These are phyloP conservation scores for Sturnira hondurensis DNA, from an alignment of 2,113 vertebrate species.

Conservation along the genomic window DNA sequence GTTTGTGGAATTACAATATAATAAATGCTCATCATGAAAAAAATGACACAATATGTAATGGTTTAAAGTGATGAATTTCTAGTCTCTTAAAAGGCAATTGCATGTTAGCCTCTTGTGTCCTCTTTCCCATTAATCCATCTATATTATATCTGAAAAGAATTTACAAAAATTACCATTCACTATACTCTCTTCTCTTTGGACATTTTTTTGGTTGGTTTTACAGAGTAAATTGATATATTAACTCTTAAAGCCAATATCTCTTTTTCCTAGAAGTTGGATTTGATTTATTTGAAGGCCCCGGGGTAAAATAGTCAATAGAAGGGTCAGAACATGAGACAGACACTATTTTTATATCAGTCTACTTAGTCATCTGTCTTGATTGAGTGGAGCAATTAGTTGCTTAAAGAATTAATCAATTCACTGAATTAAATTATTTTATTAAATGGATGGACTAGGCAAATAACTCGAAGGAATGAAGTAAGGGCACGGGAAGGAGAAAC, in stretches of 20 bases:
- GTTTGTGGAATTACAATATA: not conserved
- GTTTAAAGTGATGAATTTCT: not conserved
- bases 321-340: conserved; percentile 21
- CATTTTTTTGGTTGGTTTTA: not conserved
- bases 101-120: not conserved
- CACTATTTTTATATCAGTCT: not conserved
- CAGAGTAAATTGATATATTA: not conserved
- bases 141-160: not conserved
- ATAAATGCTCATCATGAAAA: not conserved
- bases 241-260: not conserved
- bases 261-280: not conserved
- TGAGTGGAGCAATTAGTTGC: conserved; percentile 9
- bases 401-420: conserved; percentile 32
- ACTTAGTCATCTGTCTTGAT: conserved; percentile 35
- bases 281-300: conserved; percentile 44
- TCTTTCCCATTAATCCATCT: not conserved
- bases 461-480: not conserved
- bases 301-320: conserved; percentile 39
- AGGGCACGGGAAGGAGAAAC: not conserved
- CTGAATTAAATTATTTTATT: conserved; percentile 45
- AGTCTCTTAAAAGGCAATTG: not conserved
- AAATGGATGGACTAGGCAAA: not conserved
- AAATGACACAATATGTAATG: not conserved
- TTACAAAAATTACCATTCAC: not conserved
- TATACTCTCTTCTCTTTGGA: not conserved